Base-by-base conservation (phyloP, 2,888 invertebrate genomes). In the Scaptomyza cyrtandrae region DNA sequence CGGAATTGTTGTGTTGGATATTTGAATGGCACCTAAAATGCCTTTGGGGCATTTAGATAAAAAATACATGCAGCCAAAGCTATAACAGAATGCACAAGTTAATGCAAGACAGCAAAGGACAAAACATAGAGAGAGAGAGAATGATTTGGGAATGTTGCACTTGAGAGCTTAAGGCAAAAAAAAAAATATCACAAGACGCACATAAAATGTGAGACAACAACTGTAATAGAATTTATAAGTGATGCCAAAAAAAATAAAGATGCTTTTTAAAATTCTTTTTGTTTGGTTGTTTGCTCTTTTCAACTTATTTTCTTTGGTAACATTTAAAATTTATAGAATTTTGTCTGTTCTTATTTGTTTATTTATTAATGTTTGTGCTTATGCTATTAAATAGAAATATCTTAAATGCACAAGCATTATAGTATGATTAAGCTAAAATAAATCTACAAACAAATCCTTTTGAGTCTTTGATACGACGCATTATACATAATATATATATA, bases 41-140 rank as follows among this genome's bases (percentile, higher is more conserved):
- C 72, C 88, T 80, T 83, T 74, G 60, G 84, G 88, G 86, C 78
- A 80, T 86, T 86, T 72, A 71, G 84, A 84, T 84, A 83, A 68
- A 78, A 88, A 86, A 84, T 72, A 58, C 71, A 82, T 82, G 79
- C 56, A 67, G 71, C 67, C 68, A 46, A 41, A 49, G 61, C 55
- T 60, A 78, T 50, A 59, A 46, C 53, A 49, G 64, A 69, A 65
- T 52, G 61, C 65, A 80, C 64, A 58, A 75, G 54, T 62, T 52
- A 58, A 50, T 62, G 41, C 29, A 5, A 59, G 59, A 69, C 31
- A 41, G 19, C 27, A 19, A 4, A 24, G 1, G 6, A 14, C 14
- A 43, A 19, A 35, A 6, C 29, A 3, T 11, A 46, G 19, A 31
- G 7, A 39, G 39, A 19, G 6, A 43, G 27, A 24, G 16, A 45